Evolutionary conservation across 2,888 invertebrate species (phyloP), one percentile per base, ranked within the genome.

Genomic region (Tipula confusa): DNA sequence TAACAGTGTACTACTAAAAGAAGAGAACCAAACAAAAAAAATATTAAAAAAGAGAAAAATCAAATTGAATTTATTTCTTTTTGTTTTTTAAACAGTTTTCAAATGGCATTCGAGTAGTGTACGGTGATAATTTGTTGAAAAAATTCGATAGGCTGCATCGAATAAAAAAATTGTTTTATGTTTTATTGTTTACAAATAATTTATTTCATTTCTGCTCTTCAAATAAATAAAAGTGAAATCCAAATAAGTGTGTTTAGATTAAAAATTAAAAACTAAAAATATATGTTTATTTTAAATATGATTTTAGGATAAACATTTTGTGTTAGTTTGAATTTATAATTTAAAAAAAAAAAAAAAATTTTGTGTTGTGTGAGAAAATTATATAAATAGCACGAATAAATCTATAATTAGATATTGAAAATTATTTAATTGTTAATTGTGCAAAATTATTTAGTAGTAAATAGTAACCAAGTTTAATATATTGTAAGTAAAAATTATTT

Each of bases 361-460:
- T 43, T 24, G 64, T 64, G 64, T 18, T 64, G 64, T 48, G 48
- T 64, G 64, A 64, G 64, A 64, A 64, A 64, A 64, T 64, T 64
- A 24, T 64, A 64, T 24, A 64, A 64, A 64, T 64, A 64, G 64
- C 64, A 64, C 7, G 64, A 64, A 64, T 9, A 43, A 18, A 64
- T 64, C 64, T 64, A 64, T 24, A 24, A 64, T 64, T 64, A 64
- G 64, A 64, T 64, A 24, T 64, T 9, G 24, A 24, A 64, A 64
- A 24, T 64, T 64, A 64, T 64, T 64, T 64, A 64, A 7, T 64
- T 64, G 18, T 1, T 15, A 43, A 13, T 24, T 64, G 64, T 64
- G 24, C 11, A 64, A 64, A 64, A 15, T 64, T 24, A 64, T 64
- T 64, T 64, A 64, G 18, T 9, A 64, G 24, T 64, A 24, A 11